phyloP scores from a whole-genome alignment of 1,140 invertebrate species.

The Tetramorium alpestre region DNA sequence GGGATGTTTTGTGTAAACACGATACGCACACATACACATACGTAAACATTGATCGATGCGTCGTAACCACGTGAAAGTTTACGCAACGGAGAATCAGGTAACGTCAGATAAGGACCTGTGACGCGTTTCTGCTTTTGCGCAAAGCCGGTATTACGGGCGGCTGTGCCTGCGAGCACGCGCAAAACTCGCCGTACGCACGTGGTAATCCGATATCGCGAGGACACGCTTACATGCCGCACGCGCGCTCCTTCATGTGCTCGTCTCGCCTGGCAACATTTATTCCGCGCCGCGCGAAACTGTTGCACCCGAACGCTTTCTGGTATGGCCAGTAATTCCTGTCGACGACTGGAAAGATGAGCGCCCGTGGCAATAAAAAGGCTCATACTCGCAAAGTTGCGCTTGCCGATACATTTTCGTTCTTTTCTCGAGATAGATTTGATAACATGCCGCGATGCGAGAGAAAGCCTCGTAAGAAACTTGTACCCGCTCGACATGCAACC shows the following conservation, averaged over 20 bases:
- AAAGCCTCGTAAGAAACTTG: slow-evolving; percentile 21
- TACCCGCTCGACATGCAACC: not conserved
- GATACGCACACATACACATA: not conserved
- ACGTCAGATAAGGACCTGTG: not conserved
- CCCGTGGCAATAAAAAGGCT: not conserved
- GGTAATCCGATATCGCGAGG: slow-evolving; percentile 62
- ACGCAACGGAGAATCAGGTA: slow-evolving; percentile 27
- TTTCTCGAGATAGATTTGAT: not conserved
- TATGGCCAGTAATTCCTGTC: slow-evolving; percentile 18
- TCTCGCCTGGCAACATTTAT: slow-evolving; percentile 42
- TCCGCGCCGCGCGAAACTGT: slow-evolving; percentile 34
- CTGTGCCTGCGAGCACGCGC: slow-evolving; percentile 27
- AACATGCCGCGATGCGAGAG: not conserved
- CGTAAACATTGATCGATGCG: not conserved
- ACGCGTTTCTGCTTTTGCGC: slow-evolving; percentile 32
- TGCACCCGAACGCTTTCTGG: not conserved
- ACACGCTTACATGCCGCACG: slow-evolving; percentile 32
- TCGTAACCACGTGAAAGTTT: slow-evolving; percentile 21
- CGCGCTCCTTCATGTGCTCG: slow-evolving; percentile 43
- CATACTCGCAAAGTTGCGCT: not conserved
- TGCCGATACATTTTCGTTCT: not conserved
- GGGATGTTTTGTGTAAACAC: not conserved
- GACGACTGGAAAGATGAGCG: not conserved
- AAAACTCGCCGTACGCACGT: slow-evolving; percentile 48
- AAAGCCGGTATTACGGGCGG: slow-evolving; percentile 1